These are phyloP conservation scores for Choreutis nemorana DNA, from an alignment of 2,888 invertebrate species.

Conservation along the genomic window DNA sequence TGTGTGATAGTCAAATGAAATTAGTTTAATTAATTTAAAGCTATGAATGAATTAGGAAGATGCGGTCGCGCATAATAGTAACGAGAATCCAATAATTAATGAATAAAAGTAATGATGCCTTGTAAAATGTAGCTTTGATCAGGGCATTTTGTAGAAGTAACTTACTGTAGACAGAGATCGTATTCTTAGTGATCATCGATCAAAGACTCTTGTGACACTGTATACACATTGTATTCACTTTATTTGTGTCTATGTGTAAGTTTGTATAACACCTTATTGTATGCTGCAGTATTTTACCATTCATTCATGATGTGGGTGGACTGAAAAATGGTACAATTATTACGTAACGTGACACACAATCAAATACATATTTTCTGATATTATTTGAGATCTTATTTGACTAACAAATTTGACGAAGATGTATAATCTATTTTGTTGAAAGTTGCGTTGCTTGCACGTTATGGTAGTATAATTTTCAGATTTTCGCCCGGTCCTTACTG, in stretches of 20 bases:
- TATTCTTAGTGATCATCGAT: slow-evolving; percentile 49
- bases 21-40: slow-evolving; percentile 61
- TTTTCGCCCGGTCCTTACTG: slow-evolving; percentile 64
- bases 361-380: slow-evolving; percentile 42
- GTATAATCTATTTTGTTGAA: slow-evolving; percentile 43
- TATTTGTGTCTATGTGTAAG: slow-evolving; percentile 26
- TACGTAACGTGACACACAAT: slow-evolving; percentile 35
- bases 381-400: slow-evolving; percentile 16
- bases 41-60: slow-evolving; percentile 59
- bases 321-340: slow-evolving; percentile 60
- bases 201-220: slow-evolving; percentile 45
- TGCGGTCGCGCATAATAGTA: slow-evolving; percentile 66
- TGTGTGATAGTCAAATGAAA: slow-evolving; percentile 63
- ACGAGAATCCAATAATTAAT: slow-evolving; percentile 66
- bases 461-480: slow-evolving; percentile 56
- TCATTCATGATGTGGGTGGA: slow-evolving; percentile 57
- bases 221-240: slow-evolving; percentile 32
- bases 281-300: slow-evolving; percentile 60
- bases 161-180: slow-evolving; percentile 58
- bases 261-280: slow-evolving; percentile 35
- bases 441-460: slow-evolving; percentile 57
- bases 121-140: slow-evolving; percentile 58
- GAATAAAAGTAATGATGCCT: slow-evolving; percentile 53
- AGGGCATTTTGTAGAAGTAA: slow-evolving; percentile 63
- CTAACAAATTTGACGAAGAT: slow-evolving; percentile 8